A percentile compares a stretch with the other conserved stretches of the same genome.
phyloP scores from a whole-genome alignment of 2,113 vertebrate species.

The Saguinus imperator region DNA sequence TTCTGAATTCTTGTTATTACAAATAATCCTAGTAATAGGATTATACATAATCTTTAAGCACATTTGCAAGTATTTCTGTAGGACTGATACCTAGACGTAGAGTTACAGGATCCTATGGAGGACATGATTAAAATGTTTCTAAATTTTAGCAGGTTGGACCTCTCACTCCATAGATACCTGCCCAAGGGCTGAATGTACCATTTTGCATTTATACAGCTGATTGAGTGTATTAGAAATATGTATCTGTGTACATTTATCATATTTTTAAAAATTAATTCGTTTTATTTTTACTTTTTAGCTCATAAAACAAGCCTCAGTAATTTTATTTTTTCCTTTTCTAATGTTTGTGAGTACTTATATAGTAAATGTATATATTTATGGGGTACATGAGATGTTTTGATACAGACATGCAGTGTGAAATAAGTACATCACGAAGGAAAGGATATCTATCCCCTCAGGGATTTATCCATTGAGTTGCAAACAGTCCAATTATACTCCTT shows the following conservation, averaged over 20 bases:
- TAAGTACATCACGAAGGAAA: too few species aligned
- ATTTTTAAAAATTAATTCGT: too few species aligned
- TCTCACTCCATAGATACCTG: background rate
- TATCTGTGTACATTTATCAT: background rate
- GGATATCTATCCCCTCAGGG: too few species aligned
- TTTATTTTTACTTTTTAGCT: too few species aligned
- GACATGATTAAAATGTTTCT: background rate
- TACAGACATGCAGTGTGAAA: too few species aligned
- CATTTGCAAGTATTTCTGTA: background rate
- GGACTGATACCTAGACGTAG: background rate
- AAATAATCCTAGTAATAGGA: background rate
- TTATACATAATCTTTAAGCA: background rate
- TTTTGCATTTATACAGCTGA: background rate
- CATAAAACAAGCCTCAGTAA: too few species aligned
- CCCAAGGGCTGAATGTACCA: background rate
- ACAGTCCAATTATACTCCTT: too few species aligned
- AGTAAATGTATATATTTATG: too few species aligned
- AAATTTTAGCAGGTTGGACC: background rate
- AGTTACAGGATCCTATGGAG: background rate
- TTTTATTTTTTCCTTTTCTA: too few species aligned
- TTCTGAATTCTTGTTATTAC: conserved; percentile 15
- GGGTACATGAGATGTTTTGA: too few species aligned
- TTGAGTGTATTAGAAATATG: background rate
- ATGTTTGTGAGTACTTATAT: too few species aligned
- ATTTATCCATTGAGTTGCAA: too few species aligned